Evolutionary conservation across 1,140 invertebrate species (phyloP).

Genomic region (Drosophila gunungcola): DNA sequence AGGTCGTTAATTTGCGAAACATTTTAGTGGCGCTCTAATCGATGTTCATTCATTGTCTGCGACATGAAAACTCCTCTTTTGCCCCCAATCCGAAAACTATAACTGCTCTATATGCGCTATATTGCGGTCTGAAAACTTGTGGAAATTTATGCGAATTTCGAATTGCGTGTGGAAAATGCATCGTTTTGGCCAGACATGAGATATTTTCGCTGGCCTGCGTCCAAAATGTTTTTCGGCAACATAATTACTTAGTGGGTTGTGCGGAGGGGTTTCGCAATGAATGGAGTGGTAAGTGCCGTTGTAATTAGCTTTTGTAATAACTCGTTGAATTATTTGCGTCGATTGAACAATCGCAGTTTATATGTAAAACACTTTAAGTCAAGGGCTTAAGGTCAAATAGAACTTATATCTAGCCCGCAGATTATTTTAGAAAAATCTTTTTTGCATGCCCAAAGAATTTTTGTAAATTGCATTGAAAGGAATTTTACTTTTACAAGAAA

Average conservation of each 20-base stretch:
- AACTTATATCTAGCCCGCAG: slow-evolving; percentile 39
- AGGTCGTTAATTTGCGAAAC: slow-evolving; percentile 70
- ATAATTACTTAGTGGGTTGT: slow-evolving; percentile 39
- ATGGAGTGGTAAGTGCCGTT: slow-evolving; percentile 21
- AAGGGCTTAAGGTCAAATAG: not conserved
- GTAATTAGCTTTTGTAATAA: slow-evolving; percentile 73
- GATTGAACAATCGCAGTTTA: slow-evolving; percentile 19
- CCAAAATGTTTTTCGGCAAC: slow-evolving; percentile 41
- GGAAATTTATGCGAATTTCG: slow-evolving; percentile 63
- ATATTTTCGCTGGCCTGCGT: slow-evolving; percentile 35
- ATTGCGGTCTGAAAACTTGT: slow-evolving; percentile 17
- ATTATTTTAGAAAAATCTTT: slow-evolving; percentile 9
- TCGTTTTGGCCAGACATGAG: slow-evolving; percentile 39
- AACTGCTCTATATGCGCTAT: slow-evolving; percentile 20
- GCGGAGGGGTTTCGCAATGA: slow-evolving; percentile 1
- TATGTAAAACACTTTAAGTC: not conserved
- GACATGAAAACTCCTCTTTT: slow-evolving; percentile 13
- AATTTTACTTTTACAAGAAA: too few species aligned
- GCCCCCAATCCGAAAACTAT: slow-evolving; percentile 8
- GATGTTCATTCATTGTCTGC: slow-evolving; percentile 51
- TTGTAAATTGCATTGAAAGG: too few species aligned
- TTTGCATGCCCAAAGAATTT: too few species aligned
- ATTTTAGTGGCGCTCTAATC: slow-evolving; percentile 53
- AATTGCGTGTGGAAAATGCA: slow-evolving; percentile 49
- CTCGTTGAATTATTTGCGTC: slow-evolving; percentile 61